Percentiles rank a stretch among this genome's conserved stretches.
phyloP scores from a whole-genome alignment of 1,140 invertebrate species.

The Drosophila triauraria region DNA sequence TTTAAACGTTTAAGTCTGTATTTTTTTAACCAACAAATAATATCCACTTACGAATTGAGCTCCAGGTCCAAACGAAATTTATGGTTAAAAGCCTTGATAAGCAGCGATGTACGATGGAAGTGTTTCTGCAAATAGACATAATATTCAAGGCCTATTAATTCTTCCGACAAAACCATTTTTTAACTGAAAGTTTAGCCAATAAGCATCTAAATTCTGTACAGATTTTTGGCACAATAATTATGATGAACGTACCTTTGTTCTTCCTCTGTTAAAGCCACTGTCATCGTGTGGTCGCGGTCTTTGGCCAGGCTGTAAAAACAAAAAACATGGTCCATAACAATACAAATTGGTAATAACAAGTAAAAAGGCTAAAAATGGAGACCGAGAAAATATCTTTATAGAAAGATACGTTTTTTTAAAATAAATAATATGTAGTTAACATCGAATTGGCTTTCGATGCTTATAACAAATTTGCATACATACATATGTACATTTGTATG shows the following conservation, averaged over 20 bases:
- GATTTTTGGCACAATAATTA: neutral
- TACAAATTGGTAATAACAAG: neutral
- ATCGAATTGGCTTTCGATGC: too few relatives aligned
- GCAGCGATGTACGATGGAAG: slow-evolving; percentile 95
- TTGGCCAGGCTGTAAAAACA: slow-evolving; percentile 77
- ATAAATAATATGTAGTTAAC: too few relatives aligned
- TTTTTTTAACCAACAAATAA: neutral
- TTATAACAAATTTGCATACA: too few relatives aligned
- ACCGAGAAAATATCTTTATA: too few relatives aligned
- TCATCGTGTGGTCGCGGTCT: slow-evolving; percentile 80
- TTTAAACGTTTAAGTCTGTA: too few relatives aligned
- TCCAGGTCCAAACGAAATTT: slow-evolving; percentile 97
- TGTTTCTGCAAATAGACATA: slow-evolving; percentile 92
- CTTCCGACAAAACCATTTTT: neutral
- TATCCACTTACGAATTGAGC: slow-evolving; percentile 95
- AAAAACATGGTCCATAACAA: neutral
- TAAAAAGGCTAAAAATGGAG: too few relatives aligned
- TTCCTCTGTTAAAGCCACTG: slow-evolving; percentile 78
- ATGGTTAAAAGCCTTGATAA: slow-evolving; percentile 98
- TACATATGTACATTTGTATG: neutral
- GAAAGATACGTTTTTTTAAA: too few relatives aligned
- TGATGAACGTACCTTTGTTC: slow-evolving; percentile 72
- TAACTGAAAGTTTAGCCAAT: neutral
- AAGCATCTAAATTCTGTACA: neutral
- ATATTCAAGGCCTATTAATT: neutral